Percentiles rank a stretch among this genome's conserved stretches.
These are phyloP conservation scores for Cephalopholis sonnerati DNA, from an alignment of 2,113 vertebrate species.

Conservation along the genomic window DNA sequence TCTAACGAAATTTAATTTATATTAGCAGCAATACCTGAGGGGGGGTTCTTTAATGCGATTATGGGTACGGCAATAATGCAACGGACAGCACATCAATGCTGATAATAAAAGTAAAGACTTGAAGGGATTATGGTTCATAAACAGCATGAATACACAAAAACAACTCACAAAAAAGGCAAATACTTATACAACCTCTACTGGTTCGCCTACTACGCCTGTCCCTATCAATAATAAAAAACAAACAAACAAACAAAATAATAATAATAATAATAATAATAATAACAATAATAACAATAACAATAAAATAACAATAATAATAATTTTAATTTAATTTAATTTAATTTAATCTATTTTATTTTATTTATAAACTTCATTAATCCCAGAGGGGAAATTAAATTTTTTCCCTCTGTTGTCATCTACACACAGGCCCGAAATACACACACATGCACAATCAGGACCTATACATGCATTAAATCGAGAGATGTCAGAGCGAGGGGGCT, in stretches of 20 bases:
- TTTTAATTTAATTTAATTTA: too few relatives aligned
- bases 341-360: too few relatives aligned
- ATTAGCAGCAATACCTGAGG: slow-evolving; percentile 43
- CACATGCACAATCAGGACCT: too few relatives aligned
- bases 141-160: slow-evolving; percentile 1
- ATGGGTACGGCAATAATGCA: slow-evolving; percentile 23
- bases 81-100: slow-evolving; percentile 29
- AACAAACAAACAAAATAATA: too few relatives aligned
- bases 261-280: neutral
- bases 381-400: too few relatives aligned
- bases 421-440: too few relatives aligned
- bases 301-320: neutral
- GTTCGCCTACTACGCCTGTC: too few relatives aligned
- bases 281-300: neutral
- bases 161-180: neutral
- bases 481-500: too few relatives aligned
- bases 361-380: too few relatives aligned
- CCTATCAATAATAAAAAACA: too few relatives aligned
- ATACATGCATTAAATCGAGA: too few relatives aligned
- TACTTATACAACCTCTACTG: neutral
- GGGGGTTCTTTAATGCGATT: slow-evolving; percentile 49
- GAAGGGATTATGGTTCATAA: slow-evolving; percentile 23
- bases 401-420: too few relatives aligned
- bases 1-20: slow-evolving; percentile 43
- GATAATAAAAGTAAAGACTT: slow-evolving; percentile 14